Percentiles rank a stretch among this genome's conserved stretches.
Conservation (phyloP, 2,888 invertebrate genomes). For the Horisme vitalbata region DNA sequence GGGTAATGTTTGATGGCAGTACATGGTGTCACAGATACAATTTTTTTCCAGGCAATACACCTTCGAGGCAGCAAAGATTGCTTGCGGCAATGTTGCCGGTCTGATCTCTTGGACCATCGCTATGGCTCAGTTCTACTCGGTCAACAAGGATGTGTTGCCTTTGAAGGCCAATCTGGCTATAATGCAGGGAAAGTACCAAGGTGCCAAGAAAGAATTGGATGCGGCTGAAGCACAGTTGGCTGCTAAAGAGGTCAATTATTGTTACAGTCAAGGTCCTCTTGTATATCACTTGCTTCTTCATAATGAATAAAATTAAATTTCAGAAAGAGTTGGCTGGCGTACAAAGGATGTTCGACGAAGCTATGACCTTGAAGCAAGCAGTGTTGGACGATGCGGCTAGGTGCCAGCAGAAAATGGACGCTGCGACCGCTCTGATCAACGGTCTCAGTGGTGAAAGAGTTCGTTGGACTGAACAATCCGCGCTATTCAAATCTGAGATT, state of each 20-base stretch:
- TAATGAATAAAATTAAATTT: no score
- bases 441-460: constrained; percentile 92
- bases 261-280: no score
- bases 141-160: constrained; percentile 94
- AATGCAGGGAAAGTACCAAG: constrained; percentile 89
- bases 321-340: constrained; percentile 81
- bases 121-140: constrained; percentile 91
- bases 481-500: constrained; percentile 91
- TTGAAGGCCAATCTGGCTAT: constrained; percentile 91
- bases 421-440: constrained; percentile 92
- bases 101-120: constrained; percentile 94
- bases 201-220: constrained; percentile 84
- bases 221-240: constrained; percentile 80
- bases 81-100: constrained; percentile 96
- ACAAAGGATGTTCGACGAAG: constrained; percentile 88
- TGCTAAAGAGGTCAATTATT: constrained; percentile 82
- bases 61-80: constrained; percentile 91
- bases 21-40: no score
- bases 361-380: constrained; percentile 87
- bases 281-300: no score
- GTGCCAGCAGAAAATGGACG: constrained; percentile 94
- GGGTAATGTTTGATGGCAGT: no score
- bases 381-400: constrained; percentile 91
- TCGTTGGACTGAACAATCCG: constrained; percentile 94
- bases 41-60: constrained; percentile 85